Percentiles rank a stretch among this genome's conserved stretches.
Conservation (phyloP, 2,888 invertebrate genomes). For the Octonoba sinensis region DNA sequence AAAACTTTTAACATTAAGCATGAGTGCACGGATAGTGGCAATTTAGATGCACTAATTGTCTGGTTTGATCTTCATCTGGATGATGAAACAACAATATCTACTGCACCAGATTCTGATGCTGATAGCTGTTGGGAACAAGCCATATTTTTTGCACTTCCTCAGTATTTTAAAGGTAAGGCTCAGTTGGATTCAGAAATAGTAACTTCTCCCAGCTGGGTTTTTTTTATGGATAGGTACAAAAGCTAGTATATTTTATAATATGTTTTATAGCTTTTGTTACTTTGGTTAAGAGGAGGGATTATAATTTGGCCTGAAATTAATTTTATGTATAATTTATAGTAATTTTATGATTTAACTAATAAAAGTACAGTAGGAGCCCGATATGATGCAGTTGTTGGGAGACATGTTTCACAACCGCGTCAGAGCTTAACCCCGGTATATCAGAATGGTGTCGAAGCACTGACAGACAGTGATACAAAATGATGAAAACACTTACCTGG, state of each 20-base stretch:
- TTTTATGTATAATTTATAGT: too few relatives aligned
- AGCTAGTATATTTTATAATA: too few relatives aligned
- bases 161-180: constrained; percentile 29
- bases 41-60: constrained; percentile 78
- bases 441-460: constrained; percentile 7
- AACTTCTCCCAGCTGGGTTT: not conserved
- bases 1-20: constrained; percentile 69
- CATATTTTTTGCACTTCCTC: constrained; percentile 74
- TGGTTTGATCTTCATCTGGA: constrained; percentile 83
- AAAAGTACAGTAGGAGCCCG: too few relatives aligned
- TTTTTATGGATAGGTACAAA: not conserved
- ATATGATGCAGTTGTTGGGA: too few relatives aligned
- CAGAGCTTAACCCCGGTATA: constrained; percentile 1
- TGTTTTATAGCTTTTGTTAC: too few relatives aligned
- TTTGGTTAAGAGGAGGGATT: too few relatives aligned
- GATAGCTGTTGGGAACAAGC: constrained; percentile 83
- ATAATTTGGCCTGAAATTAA: too few relatives aligned
- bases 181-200: not conserved
- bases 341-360: too few relatives aligned
- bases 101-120: constrained; percentile 74
- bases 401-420: constrained; percentile 1
- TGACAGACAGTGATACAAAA: not conserved
- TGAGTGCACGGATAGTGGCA: constrained; percentile 73
- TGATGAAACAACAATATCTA: constrained; percentile 76
- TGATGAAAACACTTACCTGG: not conserved